Evolutionary conservation across 2,113 vertebrate species (phyloP), one percentile per base, ranked within the genome.

Genomic region (Coptodon bakossiorum): DNA sequence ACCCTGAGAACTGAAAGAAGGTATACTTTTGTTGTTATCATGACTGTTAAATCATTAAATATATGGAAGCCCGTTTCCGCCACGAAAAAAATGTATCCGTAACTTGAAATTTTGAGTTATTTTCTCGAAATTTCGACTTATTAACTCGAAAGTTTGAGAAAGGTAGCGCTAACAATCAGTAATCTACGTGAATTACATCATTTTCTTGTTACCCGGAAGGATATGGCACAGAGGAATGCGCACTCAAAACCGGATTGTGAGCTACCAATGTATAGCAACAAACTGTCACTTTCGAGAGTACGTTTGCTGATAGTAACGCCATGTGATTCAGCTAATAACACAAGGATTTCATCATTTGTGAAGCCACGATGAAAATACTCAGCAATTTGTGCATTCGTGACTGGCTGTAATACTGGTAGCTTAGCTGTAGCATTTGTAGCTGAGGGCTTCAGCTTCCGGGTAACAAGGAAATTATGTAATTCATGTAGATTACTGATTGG

Each of bases 301-400:
- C 6, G 1, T 57, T 27, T 57, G 54, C 24, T 27, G 54, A 14
- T 57, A 57, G 54, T 1, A 57, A 57, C 12, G 1, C 7, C 54
- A 8, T 8, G 54, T 57, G 54, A 57, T 57, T 57, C 24, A 14
- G 12, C 22, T 27, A 56, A 56, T 56, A 56, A 27, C 54, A 27
- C 54, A 57, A 57, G 6, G 12, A 57, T 57, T 57, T 57, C 54
- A 57, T 57, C 12, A 57, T 57, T 17, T 61, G 27, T 61, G 57
- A 31, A 31, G 57, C 1, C 57, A 31, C 0, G 2, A 5, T 61
- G 57, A 61, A 17, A 31, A 61, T 6, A 1, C 3, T 61, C 57
- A 31, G 27, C 27, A 61, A 31, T 61, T 17, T 61, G 14, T 31
- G 27, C 57, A 61, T 0, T 61, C 57, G 31, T 4, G 57, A 31